phyloP scores from a whole-genome alignment of 2,113 vertebrate genomes.

The Pongo abelii region DNA sequence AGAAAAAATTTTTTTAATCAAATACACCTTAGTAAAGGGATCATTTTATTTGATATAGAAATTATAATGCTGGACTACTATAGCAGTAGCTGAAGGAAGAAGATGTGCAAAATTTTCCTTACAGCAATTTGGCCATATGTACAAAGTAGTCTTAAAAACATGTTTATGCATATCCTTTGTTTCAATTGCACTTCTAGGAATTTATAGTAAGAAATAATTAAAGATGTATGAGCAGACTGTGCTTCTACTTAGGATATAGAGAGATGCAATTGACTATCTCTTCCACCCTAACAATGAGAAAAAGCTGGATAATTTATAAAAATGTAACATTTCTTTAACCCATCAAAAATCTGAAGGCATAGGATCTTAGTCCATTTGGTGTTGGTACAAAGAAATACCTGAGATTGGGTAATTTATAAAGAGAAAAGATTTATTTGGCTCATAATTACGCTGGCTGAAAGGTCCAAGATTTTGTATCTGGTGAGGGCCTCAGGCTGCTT shows the following conservation, averaged over 20 bases:
- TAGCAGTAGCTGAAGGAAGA: not conserved
- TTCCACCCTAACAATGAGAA: not conserved
- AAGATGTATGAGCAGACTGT: not conserved
- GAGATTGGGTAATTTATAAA: not conserved
- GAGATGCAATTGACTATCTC: not conserved
- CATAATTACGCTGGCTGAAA: not conserved
- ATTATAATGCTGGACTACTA: constrained; percentile 10
- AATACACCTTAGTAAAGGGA: not conserved
- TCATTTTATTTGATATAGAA: constrained; percentile 21
- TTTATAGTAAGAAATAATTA: constrained; percentile 30
- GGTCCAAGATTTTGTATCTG: not conserved
- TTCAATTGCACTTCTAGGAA: constrained; percentile 31
- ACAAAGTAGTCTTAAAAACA: constrained; percentile 20
- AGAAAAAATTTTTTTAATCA: not conserved
- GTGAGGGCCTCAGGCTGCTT: not conserved
- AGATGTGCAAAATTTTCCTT: constrained; percentile 12
- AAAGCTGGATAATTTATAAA: not conserved
- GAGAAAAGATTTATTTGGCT: not conserved
- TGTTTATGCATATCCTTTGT: not conserved
- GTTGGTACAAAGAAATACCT: not conserved
- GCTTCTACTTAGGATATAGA: not conserved
- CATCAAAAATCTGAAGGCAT: not conserved
- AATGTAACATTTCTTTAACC: not conserved
- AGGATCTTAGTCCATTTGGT: not conserved
- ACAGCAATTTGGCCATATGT: not conserved